These are phyloP conservation scores for Helicoverpa armigera DNA, from an alignment of 1,140 invertebrate species.

Conservation along the genomic window DNA sequence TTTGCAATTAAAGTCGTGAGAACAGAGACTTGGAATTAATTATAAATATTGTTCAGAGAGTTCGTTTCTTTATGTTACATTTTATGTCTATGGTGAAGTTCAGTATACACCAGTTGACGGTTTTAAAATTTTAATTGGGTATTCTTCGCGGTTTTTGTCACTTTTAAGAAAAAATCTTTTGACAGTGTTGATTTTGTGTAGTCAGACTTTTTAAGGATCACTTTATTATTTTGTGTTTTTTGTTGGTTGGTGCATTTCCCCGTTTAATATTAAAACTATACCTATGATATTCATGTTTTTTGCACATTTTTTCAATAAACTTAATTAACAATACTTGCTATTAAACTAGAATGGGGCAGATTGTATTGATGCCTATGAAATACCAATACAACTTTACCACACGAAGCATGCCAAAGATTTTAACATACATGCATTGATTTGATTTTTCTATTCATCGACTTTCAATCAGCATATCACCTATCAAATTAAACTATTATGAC, in stretches of 20 bases:
- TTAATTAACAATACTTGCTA: too few relatives aligned
- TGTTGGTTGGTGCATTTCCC: not conserved
- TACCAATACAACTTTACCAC: not conserved
- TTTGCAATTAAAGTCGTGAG: conserved; percentile 84
- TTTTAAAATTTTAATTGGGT: conserved; percentile 38
- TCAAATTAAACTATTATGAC: conserved; percentile 29
- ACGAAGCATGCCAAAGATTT: not conserved
- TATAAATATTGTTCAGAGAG: conserved; percentile 55
- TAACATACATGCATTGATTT: not conserved
- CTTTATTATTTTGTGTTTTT: not conserved
- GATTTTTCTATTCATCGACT: conserved; percentile 30
- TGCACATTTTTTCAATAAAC: too few relatives aligned
- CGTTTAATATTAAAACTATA: too few relatives aligned
- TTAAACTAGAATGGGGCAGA: too few relatives aligned
- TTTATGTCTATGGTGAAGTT: conserved; percentile 28
- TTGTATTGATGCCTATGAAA: too few relatives aligned
- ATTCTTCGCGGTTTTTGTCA: not conserved
- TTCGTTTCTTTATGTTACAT: conserved; percentile 9
- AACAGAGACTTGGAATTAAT: conserved; percentile 76
- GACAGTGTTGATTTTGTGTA: not conserved
- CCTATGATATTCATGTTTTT: too few relatives aligned
- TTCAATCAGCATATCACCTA: conserved; percentile 44
- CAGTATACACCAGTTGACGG: conserved; percentile 36
- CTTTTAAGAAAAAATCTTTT: conserved; percentile 1
- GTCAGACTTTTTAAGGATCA: conserved; percentile 30